Percentiles rank a stretch among this genome's conserved stretches.
Conservation (phyloP, 2,888 invertebrate species). For the Biston betularia region DNA sequence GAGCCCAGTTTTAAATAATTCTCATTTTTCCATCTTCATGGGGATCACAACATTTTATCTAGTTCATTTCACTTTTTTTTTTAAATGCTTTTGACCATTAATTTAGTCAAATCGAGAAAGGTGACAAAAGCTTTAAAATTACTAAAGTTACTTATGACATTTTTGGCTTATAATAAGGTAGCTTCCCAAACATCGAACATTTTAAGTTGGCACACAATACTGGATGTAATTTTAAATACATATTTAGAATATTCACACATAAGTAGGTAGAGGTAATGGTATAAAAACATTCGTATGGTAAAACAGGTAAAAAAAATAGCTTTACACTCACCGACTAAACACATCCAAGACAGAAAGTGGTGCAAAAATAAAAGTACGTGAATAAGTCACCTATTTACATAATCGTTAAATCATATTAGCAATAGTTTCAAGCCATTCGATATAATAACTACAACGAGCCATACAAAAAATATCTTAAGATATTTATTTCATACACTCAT, state of each 20-base stretch:
- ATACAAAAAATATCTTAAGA: constrained; percentile 3
- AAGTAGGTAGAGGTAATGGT: not conserved
- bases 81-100: too few relatives aligned
- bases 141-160: too few relatives aligned
- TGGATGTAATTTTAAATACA: not conserved
- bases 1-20: too few relatives aligned
- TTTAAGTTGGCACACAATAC: not conserved
- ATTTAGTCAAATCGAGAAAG: too few relatives aligned
- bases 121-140: too few relatives aligned
- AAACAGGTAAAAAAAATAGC: constrained; percentile 10
- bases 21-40: too few relatives aligned
- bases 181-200: too few relatives aligned
- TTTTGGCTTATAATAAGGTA: too few relatives aligned
- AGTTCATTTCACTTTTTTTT: too few relatives aligned
- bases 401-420: constrained; percentile 31
- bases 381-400: constrained; percentile 49
- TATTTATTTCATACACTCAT: constrained; percentile 10
- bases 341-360: constrained; percentile 62
- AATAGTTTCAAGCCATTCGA: constrained; percentile 30
- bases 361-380: constrained; percentile 64
- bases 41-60: too few relatives aligned
- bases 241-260: not conserved
- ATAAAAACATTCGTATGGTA: not conserved
- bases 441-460: constrained; percentile 22
- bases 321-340: constrained; percentile 80